Conservation (phyloP, 2,888 invertebrate genomes). For the Trissolcus brochymenae region DNA sequence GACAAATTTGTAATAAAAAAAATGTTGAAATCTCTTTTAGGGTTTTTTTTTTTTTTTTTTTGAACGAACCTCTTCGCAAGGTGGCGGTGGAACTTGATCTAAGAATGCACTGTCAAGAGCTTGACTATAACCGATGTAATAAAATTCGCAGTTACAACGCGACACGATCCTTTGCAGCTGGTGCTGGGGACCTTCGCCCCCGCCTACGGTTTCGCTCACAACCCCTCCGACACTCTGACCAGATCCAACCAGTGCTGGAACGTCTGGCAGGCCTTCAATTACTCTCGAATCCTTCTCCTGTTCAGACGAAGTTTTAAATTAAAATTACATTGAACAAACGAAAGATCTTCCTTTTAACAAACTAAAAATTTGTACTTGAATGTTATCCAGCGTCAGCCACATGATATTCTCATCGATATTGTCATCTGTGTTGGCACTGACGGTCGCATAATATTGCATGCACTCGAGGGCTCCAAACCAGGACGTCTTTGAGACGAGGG, state of each 20-base stretch:
- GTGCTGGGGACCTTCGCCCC: slow-evolving; percentile 79
- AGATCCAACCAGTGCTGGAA: slow-evolving; percentile 92
- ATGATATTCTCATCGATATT: slow-evolving; percentile 88
- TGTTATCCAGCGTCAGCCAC: slow-evolving; percentile 96
- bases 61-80: slow-evolving; percentile 81
- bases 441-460: slow-evolving; percentile 99
- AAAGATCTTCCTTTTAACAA: too few species aligned
- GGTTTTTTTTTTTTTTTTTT: slow-evolving; percentile 7
- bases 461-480: slow-evolving; percentile 97
- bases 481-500: slow-evolving; percentile 93
- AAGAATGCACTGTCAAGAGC: slow-evolving; percentile 81
- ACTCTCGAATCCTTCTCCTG: slow-evolving; percentile 85
- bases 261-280: slow-evolving; percentile 88
- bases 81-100: slow-evolving; percentile 84
- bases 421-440: slow-evolving; percentile 82
- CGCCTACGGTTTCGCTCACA: slow-evolving; percentile 93
- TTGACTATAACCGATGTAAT: slow-evolving; percentile 92
- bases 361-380: slow-evolving; percentile 79
- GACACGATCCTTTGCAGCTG: slow-evolving; percentile 97
- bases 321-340: not conserved
- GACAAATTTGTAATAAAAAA: too few species aligned
- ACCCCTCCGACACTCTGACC: slow-evolving; percentile 98
- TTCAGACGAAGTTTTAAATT: not conserved
- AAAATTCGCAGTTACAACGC: slow-evolving; percentile 98
- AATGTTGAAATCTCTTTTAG: too few species aligned